Evolutionary conservation across 2,113 vertebrate species (phyloP), one percentile per base, ranked within the genome.

Genomic region (Semicossyphus pulcher): DNA sequence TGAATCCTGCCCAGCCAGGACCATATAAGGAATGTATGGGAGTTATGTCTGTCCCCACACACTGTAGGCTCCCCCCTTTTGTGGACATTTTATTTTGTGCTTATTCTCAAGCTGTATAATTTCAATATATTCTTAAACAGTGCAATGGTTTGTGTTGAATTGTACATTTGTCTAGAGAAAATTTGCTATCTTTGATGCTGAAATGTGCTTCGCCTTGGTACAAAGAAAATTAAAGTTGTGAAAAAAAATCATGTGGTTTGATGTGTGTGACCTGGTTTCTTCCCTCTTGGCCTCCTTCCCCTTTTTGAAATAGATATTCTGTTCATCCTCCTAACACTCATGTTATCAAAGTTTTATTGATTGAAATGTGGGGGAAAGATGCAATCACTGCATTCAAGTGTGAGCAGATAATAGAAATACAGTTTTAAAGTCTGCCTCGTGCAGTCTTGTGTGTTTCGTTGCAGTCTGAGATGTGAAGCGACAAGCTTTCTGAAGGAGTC

Each of bases 201-300:
- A 86, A 76, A 81, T 86, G 88, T 91, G 87, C 85, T 89, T 90
- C 36, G 72, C 76, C 54, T 81, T 72, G 39, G 34, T 86, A 88
- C 44, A 69, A 51, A 83, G 26, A 79, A 73, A 82, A 91, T 75
- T 78, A 89, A 92, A 88, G 23, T 9, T 70, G 56, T 72, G 52
- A 64, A 79, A 44, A 64, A 28, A 26, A 42, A 70, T 48, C 62
- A 69, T 21, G 39, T 66, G 61, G 16, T 34, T 10, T 56, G 2
- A 7, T 41, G 10, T 58, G 25, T 47, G 44, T 78, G 60, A 70
- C 64, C 61, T 67, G 5, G 10, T 67, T 70, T 79, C 36, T 86
- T 86, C 68, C 63, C 58, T 76, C 44, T 68, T 60, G 16, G 7
- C 18, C 5, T 58, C 52, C 66, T 86, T 90, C 85, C 83, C 58